A percentile compares a stretch with the other conserved stretches of the same genome.
phyloP scores from a whole-genome alignment of 2,797 vertebrate species.

The Hippopotamyrus pictus region DNA sequence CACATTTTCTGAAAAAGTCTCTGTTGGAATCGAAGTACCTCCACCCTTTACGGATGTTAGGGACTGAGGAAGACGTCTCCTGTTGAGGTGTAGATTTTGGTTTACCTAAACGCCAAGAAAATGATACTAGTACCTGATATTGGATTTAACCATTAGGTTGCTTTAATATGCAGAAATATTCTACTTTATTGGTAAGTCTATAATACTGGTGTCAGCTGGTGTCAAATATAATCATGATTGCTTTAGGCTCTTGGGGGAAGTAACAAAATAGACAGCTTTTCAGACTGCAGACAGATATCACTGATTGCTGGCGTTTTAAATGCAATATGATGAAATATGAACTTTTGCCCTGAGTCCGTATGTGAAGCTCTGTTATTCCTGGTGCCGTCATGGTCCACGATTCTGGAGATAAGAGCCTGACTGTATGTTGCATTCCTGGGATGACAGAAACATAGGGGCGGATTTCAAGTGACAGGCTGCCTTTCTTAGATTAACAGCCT shows the following conservation, averaged over 20 bases:
- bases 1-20: not conserved
- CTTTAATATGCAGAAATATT: not conserved
- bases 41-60: not conserved
- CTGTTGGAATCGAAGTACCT: not conserved
- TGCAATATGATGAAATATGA: not conserved
- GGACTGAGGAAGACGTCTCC: not conserved
- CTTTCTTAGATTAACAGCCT: not conserved
- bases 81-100: not conserved
- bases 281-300: not conserved
- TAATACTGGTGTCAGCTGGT: not conserved
- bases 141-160: not conserved
- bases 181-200: not conserved
- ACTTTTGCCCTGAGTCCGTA: not conserved
- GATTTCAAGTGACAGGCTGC: not conserved
- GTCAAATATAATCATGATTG: not conserved
- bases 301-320: not conserved
- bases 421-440: not conserved
- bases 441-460: not conserved
- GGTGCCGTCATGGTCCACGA: not conserved
- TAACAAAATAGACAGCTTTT: not conserved
- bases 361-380: not conserved
- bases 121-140: not conserved
- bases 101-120: not conserved
- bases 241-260: not conserved
- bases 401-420: not conserved